Conservation (phyloP, 2,797 vertebrate species). For the Lithobates pipiens region DNA sequence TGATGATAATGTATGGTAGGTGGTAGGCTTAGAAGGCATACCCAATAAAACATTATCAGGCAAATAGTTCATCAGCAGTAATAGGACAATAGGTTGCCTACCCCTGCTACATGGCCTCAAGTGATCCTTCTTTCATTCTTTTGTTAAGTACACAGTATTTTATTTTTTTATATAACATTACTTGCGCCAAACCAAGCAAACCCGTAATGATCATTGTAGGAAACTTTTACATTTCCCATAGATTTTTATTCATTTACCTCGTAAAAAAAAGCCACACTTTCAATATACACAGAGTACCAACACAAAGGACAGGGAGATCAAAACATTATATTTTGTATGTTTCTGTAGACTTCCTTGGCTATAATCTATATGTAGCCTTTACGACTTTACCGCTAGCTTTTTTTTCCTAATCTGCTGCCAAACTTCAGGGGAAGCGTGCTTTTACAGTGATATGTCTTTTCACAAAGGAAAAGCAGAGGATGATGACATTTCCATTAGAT, state of each 20-base stretch:
- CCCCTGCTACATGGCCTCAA: neutral
- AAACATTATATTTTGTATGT: constrained; percentile 11
- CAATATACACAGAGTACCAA: neutral
- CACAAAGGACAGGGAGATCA: constrained; percentile 12
- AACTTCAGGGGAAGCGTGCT: constrained; percentile 33
- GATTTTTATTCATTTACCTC: constrained; percentile 1
- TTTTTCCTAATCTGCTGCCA: constrained; percentile 32
- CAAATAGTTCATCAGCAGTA: neutral
- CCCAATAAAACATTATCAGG: neutral
- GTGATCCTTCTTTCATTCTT: neutral
- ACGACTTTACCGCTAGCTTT: neutral
- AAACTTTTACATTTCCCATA: neutral
- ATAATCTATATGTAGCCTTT: constrained; percentile 30
- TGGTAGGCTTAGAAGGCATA: neutral
- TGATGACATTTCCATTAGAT: constrained; percentile 35
- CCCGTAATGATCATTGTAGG: neutral
- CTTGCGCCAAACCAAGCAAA: neutral
- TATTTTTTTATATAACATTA: neutral
- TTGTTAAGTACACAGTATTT: neutral
- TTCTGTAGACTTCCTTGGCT: constrained; percentile 11
- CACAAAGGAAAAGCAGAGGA: constrained; percentile 30
- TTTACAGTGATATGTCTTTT: constrained; percentile 35
- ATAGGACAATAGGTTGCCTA: neutral
- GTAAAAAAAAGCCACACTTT: constrained; percentile 16
- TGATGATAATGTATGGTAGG: neutral